phyloP scores from a whole-genome alignment of 1,140 invertebrate species.

The Cephus cinctus region DNA sequence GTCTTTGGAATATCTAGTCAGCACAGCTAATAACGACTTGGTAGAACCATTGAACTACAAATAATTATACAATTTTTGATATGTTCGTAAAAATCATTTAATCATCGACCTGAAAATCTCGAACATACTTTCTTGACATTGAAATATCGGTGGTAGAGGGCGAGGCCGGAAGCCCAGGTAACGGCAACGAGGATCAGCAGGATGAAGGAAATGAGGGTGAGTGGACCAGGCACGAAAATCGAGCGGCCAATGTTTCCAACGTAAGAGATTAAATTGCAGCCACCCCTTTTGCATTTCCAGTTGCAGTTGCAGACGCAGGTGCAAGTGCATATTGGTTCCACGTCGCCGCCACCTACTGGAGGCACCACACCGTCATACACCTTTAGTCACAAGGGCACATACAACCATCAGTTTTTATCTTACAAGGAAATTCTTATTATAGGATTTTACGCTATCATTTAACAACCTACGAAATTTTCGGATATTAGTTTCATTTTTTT shows the following conservation, averaged over 20 bases:
- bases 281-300: constrained; percentile 3
- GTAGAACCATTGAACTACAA: too few species aligned
- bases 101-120: constrained; percentile 8
- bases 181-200: constrained; percentile 32
- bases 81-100: too few species aligned
- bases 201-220: constrained; percentile 29
- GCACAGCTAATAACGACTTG: too few species aligned
- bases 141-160: constrained; percentile 21
- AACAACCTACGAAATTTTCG: too few species aligned
- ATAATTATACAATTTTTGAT: too few species aligned
- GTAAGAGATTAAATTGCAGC: constrained; percentile 18
- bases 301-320: neutral
- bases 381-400: constrained; percentile 21
- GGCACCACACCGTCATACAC: constrained; percentile 32
- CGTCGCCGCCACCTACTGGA: constrained; percentile 27
- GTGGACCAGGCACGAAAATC: constrained; percentile 23
- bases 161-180: constrained; percentile 24
- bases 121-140: constrained; percentile 3
- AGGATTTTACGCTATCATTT: too few species aligned
- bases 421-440: neutral
- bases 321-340: constrained; percentile 1
- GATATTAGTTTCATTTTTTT: too few species aligned
- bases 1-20: too few species aligned
- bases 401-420: constrained; percentile 2
- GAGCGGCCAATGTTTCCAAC: constrained; percentile 23